Evolutionary conservation across 2,888 invertebrate genomes (phyloP).

Genomic region (Gortyna flavago): DNA sequence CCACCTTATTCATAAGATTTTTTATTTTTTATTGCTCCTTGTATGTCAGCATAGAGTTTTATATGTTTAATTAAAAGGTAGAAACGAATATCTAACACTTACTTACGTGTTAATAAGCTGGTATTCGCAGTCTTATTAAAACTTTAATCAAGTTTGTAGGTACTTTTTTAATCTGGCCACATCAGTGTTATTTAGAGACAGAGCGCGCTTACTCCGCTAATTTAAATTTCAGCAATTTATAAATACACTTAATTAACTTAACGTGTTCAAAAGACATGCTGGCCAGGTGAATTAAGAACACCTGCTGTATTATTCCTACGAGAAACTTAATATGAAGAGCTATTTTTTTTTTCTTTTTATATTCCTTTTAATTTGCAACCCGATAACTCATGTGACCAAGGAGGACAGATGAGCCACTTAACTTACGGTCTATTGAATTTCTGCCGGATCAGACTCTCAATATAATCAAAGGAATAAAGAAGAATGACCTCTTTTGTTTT

Average conservation of each 20-base stretch:
- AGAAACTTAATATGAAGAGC: conserved; percentile 87
- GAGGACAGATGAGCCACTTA: conserved; percentile 86
- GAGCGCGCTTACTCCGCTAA: conserved; percentile 65
- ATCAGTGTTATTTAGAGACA: conserved; percentile 67
- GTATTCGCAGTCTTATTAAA: conserved; percentile 55
- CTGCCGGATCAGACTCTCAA: conserved; percentile 71
- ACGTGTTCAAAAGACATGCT: conserved; percentile 83
- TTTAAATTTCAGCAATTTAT: conserved; percentile 75
- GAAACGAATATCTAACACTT: conserved; percentile 28
- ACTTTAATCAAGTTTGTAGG: conserved; percentile 60
- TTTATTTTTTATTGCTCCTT: background rate
- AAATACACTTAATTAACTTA: conserved; percentile 80
- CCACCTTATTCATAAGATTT: conserved; percentile 15
- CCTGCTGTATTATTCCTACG: conserved; percentile 83
- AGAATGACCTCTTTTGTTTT: conserved; percentile 68
- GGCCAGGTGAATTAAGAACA: conserved; percentile 85
- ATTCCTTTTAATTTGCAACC: conserved; percentile 79
- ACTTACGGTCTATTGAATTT: conserved; percentile 83
- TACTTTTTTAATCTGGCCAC: conserved; percentile 58
- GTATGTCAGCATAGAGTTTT: background rate
- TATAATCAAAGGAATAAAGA: conserved; percentile 72
- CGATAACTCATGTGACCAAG: conserved; percentile 80
- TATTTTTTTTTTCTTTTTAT: conserved; percentile 79
- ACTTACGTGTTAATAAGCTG: conserved; percentile 40
- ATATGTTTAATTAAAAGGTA: conserved; percentile 48